Base-by-base conservation (phyloP, 2,113 vertebrate species). In the Procavia capensis region DNA sequence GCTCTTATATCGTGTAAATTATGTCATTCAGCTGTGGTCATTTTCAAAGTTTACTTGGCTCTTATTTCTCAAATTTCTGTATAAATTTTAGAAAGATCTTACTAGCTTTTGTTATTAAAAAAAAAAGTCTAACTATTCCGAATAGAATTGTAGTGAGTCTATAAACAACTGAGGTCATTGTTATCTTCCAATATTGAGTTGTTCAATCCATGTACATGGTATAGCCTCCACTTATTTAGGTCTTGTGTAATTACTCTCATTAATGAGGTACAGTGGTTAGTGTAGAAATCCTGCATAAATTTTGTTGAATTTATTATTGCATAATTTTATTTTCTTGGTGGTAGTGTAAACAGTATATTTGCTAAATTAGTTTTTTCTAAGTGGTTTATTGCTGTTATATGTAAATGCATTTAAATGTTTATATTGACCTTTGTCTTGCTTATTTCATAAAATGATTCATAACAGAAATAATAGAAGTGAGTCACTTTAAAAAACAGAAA, bases 291-390 rank as follows among this genome's bases (percentile, higher is more conserved):
- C n/a, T 81, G 4, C 11, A 79, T 78, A 72, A 36, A 3, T 27
- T 83, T 76, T 43, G 16, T 81, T 91, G 27, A 86, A 59, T 64
- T 87, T 79, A 66, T 85, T 70, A 1, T 31, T 81, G 20, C 9
- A 64, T 70, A 76, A 76, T 24, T 70, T 78, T 2, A 89, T 64
- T 72, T 90, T 76, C n/a, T 47, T 81, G 14, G 57, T 85, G 17
- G 16, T 85, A 10, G 16, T 66, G 43, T 45, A 72, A 90, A 57
- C 29, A 81, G 1, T 45, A 7, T 2, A 75, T 13, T 54, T 64
- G 2, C n/a, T 72, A 78, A 81, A 88, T 82, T 63, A 1, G 41
- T 82, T 64, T 13, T 96, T 93, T 93, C 16, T 63, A 80, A 79
- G 39, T 80, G 88, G 24, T 31, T 50, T 94, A 8, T 7, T 72